Base-by-base conservation (phyloP, 2,888 invertebrate genomes). In the Drosophila antonietae region DNA sequence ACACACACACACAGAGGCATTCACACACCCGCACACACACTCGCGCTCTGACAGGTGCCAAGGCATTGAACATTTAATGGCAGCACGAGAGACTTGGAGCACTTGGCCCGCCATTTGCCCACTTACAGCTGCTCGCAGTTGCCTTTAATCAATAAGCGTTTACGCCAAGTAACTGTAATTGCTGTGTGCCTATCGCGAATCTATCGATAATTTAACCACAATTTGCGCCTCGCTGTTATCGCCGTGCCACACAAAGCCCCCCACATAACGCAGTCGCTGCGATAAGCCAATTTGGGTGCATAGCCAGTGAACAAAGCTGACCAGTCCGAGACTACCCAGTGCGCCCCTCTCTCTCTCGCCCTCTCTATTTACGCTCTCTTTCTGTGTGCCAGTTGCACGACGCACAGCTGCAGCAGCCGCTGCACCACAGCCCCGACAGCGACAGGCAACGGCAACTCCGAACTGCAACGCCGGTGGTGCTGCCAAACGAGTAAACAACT, bases 121-220 rank as follows among this genome's bases (percentile, higher is more conserved):
- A 76, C 68, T 49, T 65, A 52, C 31, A 31, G 47, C 28, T 58
- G 52, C 37, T 18, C 9, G 52, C 37, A 31, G 44, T 58, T 39
- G 60, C 47, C 64, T 68, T 49, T 75, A 72, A 80, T 79, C 73
- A 75, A 70, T 81, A 81, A 78, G 59, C 71, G 67, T 73, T 88
- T 75, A 83, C 63, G 60, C 64, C 35, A 47, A 35, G 55, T 68
- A 80, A 75, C 72, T 66, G 77, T 76, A 78, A 78, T 78, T 80
- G 80, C 49, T 46, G 58, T 57, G 43, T 47, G 67, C 72, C 77
- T 72, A 88, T 83, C 83, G 71, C 57, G 23, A 63, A 75, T 86
- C 84, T 88, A 83, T 89, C 75, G 84, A 89, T 89, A 89, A 84
- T 83, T 84, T 81, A 69, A 44, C 53, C 44, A 71, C 75, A 81